Evolutionary conservation across 2,113 vertebrate genomes (phyloP).

Genomic region (Ranitomeya variabilis): DNA sequence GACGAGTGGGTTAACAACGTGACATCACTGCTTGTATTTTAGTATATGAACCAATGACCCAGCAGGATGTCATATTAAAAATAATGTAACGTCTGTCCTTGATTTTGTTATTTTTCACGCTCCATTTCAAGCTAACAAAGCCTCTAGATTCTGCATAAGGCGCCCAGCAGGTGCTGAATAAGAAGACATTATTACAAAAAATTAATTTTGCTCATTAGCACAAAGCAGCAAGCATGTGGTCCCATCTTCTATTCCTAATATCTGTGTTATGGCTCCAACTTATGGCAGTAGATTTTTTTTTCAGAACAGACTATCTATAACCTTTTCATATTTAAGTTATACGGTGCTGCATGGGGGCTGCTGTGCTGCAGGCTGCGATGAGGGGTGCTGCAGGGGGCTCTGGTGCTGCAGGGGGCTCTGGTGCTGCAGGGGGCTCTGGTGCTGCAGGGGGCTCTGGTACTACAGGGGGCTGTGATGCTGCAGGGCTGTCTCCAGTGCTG

Average conservation of each 20-base stretch:
- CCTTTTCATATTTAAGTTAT: not conserved
- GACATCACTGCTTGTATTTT: conserved; percentile 34
- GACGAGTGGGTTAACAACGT: conserved; percentile 18
- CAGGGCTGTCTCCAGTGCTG: too few species aligned
- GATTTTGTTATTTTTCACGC: conserved; percentile 54
- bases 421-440: too few species aligned
- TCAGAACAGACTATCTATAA: not conserved
- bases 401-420: too few species aligned
- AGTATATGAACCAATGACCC: conserved; percentile 48
- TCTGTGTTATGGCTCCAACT: conserved; percentile 22
- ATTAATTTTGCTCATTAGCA: conserved; percentile 45
- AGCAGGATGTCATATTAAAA: conserved; percentile 58
- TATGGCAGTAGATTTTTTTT: not conserved
- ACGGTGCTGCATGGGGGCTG: too few species aligned
- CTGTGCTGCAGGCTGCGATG: too few species aligned
- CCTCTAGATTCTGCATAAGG: not conserved
- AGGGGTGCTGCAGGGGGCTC: too few species aligned
- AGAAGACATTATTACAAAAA: conserved; percentile 29
- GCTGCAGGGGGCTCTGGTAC: too few species aligned
- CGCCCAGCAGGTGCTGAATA: conserved; percentile 16
- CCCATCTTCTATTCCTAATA: not conserved
- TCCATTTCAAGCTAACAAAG: conserved; percentile 56
- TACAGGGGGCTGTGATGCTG: too few species aligned
- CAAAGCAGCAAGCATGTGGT: conserved; percentile 45
- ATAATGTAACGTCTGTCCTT: conserved; percentile 52